Base-by-base conservation (phyloP, 2,113 vertebrate genomes). In the Nibea coibor region DNA sequence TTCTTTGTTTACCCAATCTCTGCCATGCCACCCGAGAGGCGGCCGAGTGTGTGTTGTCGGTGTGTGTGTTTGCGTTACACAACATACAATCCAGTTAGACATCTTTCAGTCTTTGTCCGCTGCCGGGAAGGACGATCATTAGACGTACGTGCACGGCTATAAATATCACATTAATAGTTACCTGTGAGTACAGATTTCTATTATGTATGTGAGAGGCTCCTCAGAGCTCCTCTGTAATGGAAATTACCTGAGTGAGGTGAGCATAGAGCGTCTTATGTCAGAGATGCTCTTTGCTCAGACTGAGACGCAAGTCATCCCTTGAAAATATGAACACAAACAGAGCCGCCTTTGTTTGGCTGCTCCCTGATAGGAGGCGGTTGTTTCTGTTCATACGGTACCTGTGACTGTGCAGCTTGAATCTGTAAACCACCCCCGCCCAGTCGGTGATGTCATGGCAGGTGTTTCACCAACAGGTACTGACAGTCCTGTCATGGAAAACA, bases 1-100 rank as follows among this genome's bases (percentile, higher is more conserved):
- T 17, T 63, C 88, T 92, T 90, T 89, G 90, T 92, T 78, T 79
- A 78, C 35, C 80, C 87, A 93, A 92, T 92, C 92, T 92, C 65
- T 90, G 90, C 86, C 66, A 2, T 82, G 90, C 90, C 86, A 94
- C 87, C 88, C 56, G 88, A 92, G 88, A 85, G 68, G 66, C 2
- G 11, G 4, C 39, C 0, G 64, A 42, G 80, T 80, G 83, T 76
- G 83, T 68, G 67, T 39, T 43, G 53, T n/a, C 26, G n/a, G n/a
- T 78, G 72, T 4, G 65, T 50, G 65, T 50, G 61, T 80, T 68
- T 50, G 47, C 0, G 22, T 87, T 84, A 39, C 78, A 88, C 84
- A 81, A 77, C 63, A 69, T 22, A 59, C 63, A 84, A 75, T 86
- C 80, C 79, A 77, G 58, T 65, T 11, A 35, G 72, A 4, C 24